Evolutionary conservation across 2,797 vertebrate species (phyloP), one percentile per base, ranked within the genome.

Genomic region (Acanthornis magna): DNA sequence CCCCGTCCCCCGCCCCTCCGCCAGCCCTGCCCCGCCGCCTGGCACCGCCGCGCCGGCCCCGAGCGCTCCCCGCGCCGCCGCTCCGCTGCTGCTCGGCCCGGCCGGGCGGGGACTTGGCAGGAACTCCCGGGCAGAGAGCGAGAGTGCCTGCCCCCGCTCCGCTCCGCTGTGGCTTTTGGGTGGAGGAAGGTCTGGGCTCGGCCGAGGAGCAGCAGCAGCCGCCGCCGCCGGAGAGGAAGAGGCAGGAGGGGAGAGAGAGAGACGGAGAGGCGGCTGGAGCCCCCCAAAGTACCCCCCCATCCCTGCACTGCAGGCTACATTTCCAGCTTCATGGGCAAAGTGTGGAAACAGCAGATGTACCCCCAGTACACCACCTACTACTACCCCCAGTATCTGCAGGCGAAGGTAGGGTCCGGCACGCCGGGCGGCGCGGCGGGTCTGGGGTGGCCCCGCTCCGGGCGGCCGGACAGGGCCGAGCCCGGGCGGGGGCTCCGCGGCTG

Each of bases 321-420:
- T 98, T 97, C 96, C 97, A 98, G 98, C 98, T 99, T 98, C 97
- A 98, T 98, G 98, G 98, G 98, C 98, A 98, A 98, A 98, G 98
- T 98, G 98, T 98, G 98, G 98, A 98, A 98, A 98, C 97, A 98
- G 97, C 98, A 98, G 97, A 98, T 98, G 98, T 98, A 98, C 98
- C 98, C 98, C 97, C 98, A 98, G 97, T 98, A 98, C 97, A 98
- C 98, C 95, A 98, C 98, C 97, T 98, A 98, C 97, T 98, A 98
- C 97, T 98, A 98, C 97, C 98, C 98, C 93, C 98, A 98, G 96
- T 98, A 98, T 98, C 98, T 98, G 95, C 98, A 98, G 96, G 97
- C 98, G 57, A 99, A 98, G 98, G 98, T 98, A 98, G 77, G 93
- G 92, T 89, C 77, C 91, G 27, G 67, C 75, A 23, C 68, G 66